Base-by-base conservation (phyloP, 2,888 invertebrate species). In the Drosophila peninsularis region DNA sequence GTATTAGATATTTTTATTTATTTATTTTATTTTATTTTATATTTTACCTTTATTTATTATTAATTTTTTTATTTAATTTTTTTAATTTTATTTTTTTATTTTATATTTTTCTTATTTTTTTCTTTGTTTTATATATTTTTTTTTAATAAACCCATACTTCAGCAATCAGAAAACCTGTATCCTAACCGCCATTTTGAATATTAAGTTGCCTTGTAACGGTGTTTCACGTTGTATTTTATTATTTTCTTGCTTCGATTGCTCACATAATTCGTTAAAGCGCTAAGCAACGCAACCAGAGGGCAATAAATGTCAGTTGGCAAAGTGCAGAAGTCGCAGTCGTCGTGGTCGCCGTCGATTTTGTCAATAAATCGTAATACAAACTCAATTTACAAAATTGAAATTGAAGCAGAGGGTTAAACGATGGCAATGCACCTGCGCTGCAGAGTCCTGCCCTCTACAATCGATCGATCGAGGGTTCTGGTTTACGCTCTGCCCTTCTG, bases 321-420 rank as follows among this genome's bases (percentile, higher is more conserved):
- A 74, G 70, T 67, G 77, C 69, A 47, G 58, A 45, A 49, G 55
- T 60, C 60, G 69, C 49, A 42, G 36, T 42, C 55, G 67, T 27
- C 34, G 32, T 36, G 19, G 34, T 52, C 53, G 39, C 54, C 64
- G 73, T 61, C 21, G 57, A 72, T 81, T 64, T 73, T 84, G 80
- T 78, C 84, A 86, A 90, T 90, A 90, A 90, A 90, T 90, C 90
- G 89, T 84, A 86, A 83, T 81, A 75, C 81, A 86, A 88, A 78
- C 82, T 87, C 89, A 88, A 89, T 90, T 88, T 84, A 79, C 78
- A 71, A 89, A 89, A 90, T 89, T 86, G 78, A 89, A 90, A 88
- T 88, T 85, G 90, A 89, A 78, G 80, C 77, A 75, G 78, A 45
- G 84, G 88, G 88, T 84, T 81, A 84, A 87, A 74, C 68, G 79